A percentile compares a stretch with the other conserved stretches of the same genome.
These are phyloP conservation scores for Anhinga anhinga DNA, from an alignment of 2,113 vertebrate species.

Conservation along the genomic window DNA sequence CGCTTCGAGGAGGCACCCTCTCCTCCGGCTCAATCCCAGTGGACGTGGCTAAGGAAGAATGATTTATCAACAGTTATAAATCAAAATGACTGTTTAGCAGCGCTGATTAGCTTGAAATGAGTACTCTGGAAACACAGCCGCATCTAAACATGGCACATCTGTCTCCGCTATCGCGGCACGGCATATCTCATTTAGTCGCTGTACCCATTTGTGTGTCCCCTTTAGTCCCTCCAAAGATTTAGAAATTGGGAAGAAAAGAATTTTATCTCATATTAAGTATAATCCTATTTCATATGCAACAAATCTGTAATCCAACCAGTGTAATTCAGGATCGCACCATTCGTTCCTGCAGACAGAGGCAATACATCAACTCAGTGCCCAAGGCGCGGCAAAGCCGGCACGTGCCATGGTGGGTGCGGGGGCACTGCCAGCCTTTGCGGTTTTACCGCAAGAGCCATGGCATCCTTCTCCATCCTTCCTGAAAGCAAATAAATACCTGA, in stretches of 20 bases:
- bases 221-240: background rate
- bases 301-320: accelerated
- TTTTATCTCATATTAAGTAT: background rate
- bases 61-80: background rate
- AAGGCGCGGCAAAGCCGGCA: accelerated
- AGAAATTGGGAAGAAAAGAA: background rate
- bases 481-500: accelerated
- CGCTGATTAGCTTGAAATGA: background rate
- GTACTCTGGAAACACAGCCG: background rate
- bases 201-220: background rate
- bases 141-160: background rate
- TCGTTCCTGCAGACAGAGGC: accelerated
- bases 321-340: accelerated
- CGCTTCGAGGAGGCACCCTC: background rate
- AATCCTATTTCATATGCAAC: background rate
- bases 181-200: background rate
- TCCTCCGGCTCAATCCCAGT: accelerated
- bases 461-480: background rate
- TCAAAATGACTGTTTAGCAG: background rate
- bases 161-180: accelerated
- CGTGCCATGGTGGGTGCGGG: accelerated
- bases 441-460: accelerated
- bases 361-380: accelerated
- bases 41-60: background rate
- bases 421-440: accelerated